Conservation (phyloP, 2,888 invertebrate genomes). For the Lamellibrachia columna region DNA sequence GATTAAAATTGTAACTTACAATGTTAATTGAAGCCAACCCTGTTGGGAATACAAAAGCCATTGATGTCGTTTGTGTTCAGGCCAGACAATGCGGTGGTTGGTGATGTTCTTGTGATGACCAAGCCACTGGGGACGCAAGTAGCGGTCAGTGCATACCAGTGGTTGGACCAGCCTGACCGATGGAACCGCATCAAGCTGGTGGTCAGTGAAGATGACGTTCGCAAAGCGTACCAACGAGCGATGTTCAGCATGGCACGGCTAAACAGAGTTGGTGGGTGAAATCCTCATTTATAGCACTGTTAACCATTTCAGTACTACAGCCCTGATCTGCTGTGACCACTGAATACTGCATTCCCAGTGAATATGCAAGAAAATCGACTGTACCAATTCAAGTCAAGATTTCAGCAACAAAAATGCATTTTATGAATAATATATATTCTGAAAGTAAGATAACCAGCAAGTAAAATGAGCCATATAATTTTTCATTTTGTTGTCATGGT, state of each 20-base stretch:
- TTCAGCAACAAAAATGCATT: too few species aligned
- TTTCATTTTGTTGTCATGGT: too few species aligned
- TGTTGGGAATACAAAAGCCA: neutral
- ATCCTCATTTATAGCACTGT: too few species aligned
- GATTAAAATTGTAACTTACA: neutral
- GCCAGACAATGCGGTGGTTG: constrained; percentile 79
- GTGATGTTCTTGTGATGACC: constrained; percentile 83
- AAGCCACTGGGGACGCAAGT: constrained; percentile 86
- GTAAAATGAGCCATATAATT: too few species aligned
- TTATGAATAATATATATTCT: too few species aligned
- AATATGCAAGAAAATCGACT: too few species aligned
- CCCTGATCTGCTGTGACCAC: too few species aligned
- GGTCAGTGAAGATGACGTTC: constrained; percentile 77
- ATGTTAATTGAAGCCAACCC: too few species aligned
- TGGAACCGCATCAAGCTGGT: constrained; percentile 78
- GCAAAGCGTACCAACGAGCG: constrained; percentile 77
- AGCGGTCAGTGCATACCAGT: constrained; percentile 82
- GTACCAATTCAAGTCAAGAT: too few species aligned
- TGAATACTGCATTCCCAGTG: too few species aligned
- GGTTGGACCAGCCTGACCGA: constrained; percentile 80
- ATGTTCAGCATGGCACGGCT: constrained; percentile 83
- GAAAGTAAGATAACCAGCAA: too few species aligned
- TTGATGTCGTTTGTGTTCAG: constrained; percentile 64
- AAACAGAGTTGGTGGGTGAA: constrained; percentile 65
- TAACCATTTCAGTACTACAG: too few species aligned